These are phyloP conservation scores for Papilio machaon DNA, from an alignment of 1,140 invertebrate species.

Conservation along the genomic window DNA sequence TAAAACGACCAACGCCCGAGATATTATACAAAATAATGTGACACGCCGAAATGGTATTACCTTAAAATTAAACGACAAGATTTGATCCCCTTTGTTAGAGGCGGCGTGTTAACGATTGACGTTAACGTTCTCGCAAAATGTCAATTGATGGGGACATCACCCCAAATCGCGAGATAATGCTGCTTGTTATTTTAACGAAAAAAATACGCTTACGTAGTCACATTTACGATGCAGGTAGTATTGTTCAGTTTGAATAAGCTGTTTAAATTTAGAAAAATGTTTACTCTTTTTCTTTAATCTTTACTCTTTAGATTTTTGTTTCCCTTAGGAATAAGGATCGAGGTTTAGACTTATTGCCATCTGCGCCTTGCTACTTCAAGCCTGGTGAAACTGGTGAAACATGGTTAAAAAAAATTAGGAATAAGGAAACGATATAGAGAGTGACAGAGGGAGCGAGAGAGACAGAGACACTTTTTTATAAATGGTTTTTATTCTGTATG, in stretches of 20 bases:
- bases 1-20: background rate
- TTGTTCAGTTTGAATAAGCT: background rate
- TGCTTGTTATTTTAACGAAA: constrained; percentile 4
- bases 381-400: no score
- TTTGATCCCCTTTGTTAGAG: constrained; percentile 26
- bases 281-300: background rate
- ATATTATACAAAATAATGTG: constrained; percentile 18
- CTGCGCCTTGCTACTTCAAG: no score
- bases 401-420: no score
- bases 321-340: no score
- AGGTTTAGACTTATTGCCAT: no score
- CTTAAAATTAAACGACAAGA: constrained; percentile 28
- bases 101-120: constrained; percentile 26
- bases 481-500: background rate
- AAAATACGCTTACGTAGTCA: background rate
- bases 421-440: no score
- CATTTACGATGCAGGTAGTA: background rate
- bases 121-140: constrained; percentile 14
- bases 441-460: no score
- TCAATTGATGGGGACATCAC: background rate
- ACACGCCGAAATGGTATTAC: background rate
- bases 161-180: background rate
- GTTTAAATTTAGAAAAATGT: background rate
- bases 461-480: no score
- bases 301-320: no score